Conservation (phyloP, 2,888 invertebrate genomes). For the Athrips mouffetella region DNA sequence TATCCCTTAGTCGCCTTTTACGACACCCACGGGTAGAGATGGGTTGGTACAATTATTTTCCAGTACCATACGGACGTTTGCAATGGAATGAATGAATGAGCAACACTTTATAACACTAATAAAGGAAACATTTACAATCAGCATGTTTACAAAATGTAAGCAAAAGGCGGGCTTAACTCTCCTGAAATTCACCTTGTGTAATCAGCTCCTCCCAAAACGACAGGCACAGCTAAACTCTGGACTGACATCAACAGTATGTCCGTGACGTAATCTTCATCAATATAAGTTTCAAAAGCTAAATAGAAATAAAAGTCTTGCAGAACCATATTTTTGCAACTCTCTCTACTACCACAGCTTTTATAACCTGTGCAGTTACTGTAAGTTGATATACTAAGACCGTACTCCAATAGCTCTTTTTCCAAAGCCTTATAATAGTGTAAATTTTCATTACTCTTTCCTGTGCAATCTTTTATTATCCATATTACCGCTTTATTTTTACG, state of each 20-base stretch:
- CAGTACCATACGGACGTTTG: too few relatives aligned
- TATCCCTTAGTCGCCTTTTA: too few relatives aligned
- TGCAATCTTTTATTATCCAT: neutral
- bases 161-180: neutral
- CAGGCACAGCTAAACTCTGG: conserved; percentile 3
- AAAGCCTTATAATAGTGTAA: neutral
- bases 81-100: too few relatives aligned
- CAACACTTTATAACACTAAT: too few relatives aligned
- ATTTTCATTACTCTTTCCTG: neutral
- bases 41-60: too few relatives aligned
- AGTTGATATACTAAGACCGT: neutral
- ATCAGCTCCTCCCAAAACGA: conserved; percentile 13
- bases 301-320: conserved; percentile 9
- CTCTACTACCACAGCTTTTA: neutral
- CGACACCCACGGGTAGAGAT: too few relatives aligned
- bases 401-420: neutral
- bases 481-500: neutral
- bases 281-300: conserved; percentile 7
- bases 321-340: neutral
- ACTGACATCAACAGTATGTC: conserved; percentile 4
- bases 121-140: too few relatives aligned
- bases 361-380: neutral
- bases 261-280: conserved; percentile 6
- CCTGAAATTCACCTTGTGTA: conserved; percentile 6
- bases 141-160: too few relatives aligned